A percentile compares a stretch with the other conserved stretches of the same genome.
These are phyloP conservation scores for Oceanodroma leucorhoa DNA, from an alignment of 2,797 vertebrate genomes.

Conservation along the genomic window DNA sequence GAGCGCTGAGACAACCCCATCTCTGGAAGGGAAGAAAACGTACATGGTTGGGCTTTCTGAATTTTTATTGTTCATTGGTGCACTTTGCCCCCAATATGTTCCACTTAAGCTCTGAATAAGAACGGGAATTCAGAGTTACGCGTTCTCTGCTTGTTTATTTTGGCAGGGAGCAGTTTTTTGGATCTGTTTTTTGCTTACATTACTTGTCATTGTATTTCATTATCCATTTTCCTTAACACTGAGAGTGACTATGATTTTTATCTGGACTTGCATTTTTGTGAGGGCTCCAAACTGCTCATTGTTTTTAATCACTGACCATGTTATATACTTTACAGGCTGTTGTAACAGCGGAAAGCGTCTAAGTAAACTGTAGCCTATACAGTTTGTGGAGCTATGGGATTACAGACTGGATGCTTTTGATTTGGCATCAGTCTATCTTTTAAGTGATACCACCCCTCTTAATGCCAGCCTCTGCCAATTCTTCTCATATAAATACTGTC, in stretches of 20 bases:
- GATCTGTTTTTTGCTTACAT: slow-evolving; percentile 27
- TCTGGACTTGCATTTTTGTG: slow-evolving; percentile 33
- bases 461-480: not conserved
- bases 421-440: not conserved
- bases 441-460: not conserved
- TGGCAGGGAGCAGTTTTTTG: slow-evolving; percentile 10
- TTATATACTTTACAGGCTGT: not conserved
- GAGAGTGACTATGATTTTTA: slow-evolving; percentile 28
- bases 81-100: not conserved
- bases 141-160: slow-evolving; percentile 28
- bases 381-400: not conserved
- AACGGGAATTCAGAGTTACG: slow-evolving; percentile 15
- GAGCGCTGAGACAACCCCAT: not conserved
- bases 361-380: not conserved
- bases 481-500: not conserved
- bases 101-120: slow-evolving; percentile 32
- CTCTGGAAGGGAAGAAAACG: not conserved
- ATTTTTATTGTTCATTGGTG: not conserved
- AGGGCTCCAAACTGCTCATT: not conserved
- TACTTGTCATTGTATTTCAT: slow-evolving; percentile 6
- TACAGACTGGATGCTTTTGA: not conserved
- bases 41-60: not conserved
- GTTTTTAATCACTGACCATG: slow-evolving; percentile 1
- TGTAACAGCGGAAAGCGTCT: not conserved
- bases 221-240: slow-evolving; percentile 31